Evolutionary conservation across 2,888 invertebrate species (phyloP).

Genomic region (Timema podura): DNA sequence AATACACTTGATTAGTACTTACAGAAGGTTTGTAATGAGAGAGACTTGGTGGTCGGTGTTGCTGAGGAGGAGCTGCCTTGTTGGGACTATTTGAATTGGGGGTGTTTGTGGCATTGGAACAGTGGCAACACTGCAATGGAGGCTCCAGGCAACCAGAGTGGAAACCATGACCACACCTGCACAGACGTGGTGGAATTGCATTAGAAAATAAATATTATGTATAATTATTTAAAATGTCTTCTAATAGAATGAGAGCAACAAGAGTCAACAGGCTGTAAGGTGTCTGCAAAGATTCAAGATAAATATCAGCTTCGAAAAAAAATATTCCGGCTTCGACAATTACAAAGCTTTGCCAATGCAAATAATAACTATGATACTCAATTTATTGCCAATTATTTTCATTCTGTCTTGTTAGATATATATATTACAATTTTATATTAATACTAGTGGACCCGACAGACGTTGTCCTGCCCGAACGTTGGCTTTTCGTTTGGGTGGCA

Average conservation of each 20-base stretch:
- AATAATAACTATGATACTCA: no score
- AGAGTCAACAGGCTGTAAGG: no score
- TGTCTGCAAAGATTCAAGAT: no score
- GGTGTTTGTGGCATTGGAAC: neutral
- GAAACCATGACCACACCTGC: slow-evolving; percentile 39
- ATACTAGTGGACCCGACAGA: no score
- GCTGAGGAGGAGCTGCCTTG: neutral
- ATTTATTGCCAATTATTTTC: no score
- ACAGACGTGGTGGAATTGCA: slow-evolving; percentile 16
- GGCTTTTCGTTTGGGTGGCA: no score
- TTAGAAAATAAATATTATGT: neutral
- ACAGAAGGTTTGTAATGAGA: neutral
- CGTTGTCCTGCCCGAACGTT: no score
- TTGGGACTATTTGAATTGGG: neutral
- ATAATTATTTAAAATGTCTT: neutral
- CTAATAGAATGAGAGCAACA: neutral
- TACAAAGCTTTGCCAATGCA: no score
- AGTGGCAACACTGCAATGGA: slow-evolving; percentile 20
- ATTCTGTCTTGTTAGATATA: neutral
- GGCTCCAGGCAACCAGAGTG: slow-evolving; percentile 34
- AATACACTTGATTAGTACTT: neutral
- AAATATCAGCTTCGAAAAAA: no score
- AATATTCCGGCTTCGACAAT: no score
- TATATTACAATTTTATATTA: neutral
- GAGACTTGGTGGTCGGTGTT: neutral